A percentile compares a stretch with the other conserved stretches of the same genome.
phyloP scores from a whole-genome alignment of 2,888 invertebrate genomes.

The Acanthosepion pharaonis region DNA sequence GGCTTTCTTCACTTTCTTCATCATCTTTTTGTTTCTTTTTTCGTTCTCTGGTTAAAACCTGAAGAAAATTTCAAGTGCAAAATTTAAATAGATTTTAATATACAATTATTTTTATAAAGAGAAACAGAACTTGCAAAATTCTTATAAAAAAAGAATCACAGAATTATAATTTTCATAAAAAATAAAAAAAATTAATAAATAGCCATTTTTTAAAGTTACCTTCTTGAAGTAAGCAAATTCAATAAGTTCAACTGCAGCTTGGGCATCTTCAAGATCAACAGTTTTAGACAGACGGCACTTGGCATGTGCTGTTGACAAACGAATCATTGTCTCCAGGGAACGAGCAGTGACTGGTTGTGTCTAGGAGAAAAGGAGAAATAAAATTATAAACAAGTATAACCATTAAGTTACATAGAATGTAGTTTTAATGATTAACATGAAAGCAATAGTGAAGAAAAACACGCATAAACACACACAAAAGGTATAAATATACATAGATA shows the following conservation, averaged over 20 bases:
- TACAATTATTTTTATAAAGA: neutral
- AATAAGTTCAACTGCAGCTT: conserved; percentile 92
- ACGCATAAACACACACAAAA: too few relatives aligned
- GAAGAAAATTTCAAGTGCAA: neutral
- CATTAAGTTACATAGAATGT: too few relatives aligned
- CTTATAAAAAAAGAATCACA: neutral
- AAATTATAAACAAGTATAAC: neutral
- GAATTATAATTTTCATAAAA: neutral
- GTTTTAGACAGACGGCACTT: conserved; percentile 91
- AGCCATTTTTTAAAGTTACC: conserved; percentile 76
- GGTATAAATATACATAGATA: too few relatives aligned
- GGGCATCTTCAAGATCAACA: conserved; percentile 89
- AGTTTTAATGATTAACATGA: too few relatives aligned
- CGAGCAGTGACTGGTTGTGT: conserved; percentile 98
- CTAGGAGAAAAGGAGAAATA: conserved; percentile 75
- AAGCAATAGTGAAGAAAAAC: too few relatives aligned
- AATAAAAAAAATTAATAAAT: too few relatives aligned
- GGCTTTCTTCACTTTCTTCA: conserved; percentile 59
- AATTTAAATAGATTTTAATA: neutral
- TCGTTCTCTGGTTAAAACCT: conserved; percentile 61
- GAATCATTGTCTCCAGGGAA: conserved; percentile 96
- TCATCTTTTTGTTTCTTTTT: conserved; percentile 71
- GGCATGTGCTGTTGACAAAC: conserved; percentile 96
- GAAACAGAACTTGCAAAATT: neutral
- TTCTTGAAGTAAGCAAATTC: conserved; percentile 97